Percentiles rank a stretch among this genome's conserved stretches.
Conservation (phyloP, 2,888 invertebrate species). For the Drosophila meridiana region DNA sequence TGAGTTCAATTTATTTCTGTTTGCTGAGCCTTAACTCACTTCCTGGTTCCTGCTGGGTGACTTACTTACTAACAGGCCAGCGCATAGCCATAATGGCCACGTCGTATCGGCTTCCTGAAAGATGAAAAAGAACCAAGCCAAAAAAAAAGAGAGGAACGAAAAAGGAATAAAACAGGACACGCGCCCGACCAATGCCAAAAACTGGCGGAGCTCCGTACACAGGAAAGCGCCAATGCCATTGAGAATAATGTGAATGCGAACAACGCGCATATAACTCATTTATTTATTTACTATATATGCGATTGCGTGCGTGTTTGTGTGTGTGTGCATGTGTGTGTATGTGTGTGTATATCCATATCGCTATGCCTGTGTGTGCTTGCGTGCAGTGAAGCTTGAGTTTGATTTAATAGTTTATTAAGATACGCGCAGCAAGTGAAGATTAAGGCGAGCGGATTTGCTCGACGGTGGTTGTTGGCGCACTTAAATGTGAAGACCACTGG, state of each 20-base stretch:
- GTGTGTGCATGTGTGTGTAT: not conserved
- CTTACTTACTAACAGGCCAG: slow-evolving; percentile 61
- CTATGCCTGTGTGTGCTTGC: slow-evolving; percentile 46
- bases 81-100: slow-evolving; percentile 70
- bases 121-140: slow-evolving; percentile 49
- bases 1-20: slow-evolving; percentile 62
- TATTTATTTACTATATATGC: slow-evolving; percentile 69
- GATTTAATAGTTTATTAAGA: slow-evolving; percentile 80
- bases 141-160: slow-evolving; percentile 17
- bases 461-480: slow-evolving; percentile 56
- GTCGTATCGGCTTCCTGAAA: slow-evolving; percentile 74
- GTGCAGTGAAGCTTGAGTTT: slow-evolving; percentile 78
- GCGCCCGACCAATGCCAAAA: slow-evolving; percentile 54
- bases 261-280: slow-evolving; percentile 75
- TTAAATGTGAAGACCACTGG: slow-evolving; percentile 78
- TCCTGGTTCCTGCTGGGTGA: slow-evolving; percentile 66
- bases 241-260: slow-evolving; percentile 74
- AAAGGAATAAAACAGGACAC: slow-evolving; percentile 46
- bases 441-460: slow-evolving; percentile 71
- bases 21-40: slow-evolving; percentile 64
- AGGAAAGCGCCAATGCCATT: slow-evolving; percentile 65
- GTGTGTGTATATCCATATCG: slow-evolving; percentile 21
- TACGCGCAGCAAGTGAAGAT: slow-evolving; percentile 77
- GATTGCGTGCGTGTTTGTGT: slow-evolving; percentile 13
- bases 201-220: slow-evolving; percentile 52